Percentiles rank a stretch among this genome's conserved stretches.
Evolutionary conservation across 2,113 vertebrate species (phyloP).

Genomic region (Myiozetetes cayanensis): DNA sequence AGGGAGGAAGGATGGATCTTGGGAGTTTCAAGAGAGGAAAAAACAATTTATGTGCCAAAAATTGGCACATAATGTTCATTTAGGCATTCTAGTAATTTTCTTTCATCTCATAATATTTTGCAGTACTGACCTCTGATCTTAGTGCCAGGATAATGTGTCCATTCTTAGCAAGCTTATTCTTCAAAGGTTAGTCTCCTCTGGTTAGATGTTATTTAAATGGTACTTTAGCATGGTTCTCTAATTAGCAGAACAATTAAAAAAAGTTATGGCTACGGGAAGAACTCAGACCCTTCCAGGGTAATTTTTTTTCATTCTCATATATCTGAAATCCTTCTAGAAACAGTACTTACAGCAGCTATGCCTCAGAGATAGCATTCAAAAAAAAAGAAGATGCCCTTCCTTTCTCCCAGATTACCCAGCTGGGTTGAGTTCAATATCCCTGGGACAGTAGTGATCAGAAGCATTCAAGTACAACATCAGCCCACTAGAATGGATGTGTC

Average conservation of each 20-base stretch:
- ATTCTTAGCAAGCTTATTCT: conserved; percentile 1
- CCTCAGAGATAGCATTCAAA: background rate
- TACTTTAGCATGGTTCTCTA: background rate
- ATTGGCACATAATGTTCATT: background rate
- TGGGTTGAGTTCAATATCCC: background rate
- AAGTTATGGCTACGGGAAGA: background rate
- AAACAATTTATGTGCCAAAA: background rate
- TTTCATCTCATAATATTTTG: background rate
- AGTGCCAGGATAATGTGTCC: background rate
- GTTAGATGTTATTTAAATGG: conserved; percentile 10
- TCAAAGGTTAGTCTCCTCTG: background rate
- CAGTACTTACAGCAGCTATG: background rate
- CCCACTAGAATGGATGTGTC: background rate
- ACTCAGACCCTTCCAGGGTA: background rate
- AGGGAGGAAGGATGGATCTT: background rate
- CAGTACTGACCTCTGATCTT: conserved; percentile 11
- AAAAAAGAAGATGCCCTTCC: background rate
- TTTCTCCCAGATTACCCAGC: background rate
- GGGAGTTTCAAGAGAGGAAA: background rate
- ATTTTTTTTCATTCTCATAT: background rate
- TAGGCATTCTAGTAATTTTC: background rate
- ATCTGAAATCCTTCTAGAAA: background rate
- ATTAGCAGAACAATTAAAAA: background rate
- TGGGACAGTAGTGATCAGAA: background rate
- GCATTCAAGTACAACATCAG: background rate